Evolutionary conservation across 2,888 invertebrate genomes (phyloP).

Genomic region (Apoderus coryli): DNA sequence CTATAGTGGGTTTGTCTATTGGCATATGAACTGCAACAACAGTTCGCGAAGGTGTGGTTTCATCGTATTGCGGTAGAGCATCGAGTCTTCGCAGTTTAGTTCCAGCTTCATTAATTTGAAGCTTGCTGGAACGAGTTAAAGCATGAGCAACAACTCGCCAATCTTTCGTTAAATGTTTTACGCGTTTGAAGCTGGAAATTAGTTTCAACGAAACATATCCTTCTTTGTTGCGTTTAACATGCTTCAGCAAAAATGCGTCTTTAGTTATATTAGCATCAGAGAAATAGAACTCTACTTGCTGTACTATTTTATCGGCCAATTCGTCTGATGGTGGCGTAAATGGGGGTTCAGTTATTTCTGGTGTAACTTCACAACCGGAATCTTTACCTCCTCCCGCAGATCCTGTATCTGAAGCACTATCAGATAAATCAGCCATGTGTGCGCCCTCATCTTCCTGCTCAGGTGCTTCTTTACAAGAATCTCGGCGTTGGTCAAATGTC

Average conservation of each 20-base stretch:
- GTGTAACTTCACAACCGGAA: conserved; percentile 50
- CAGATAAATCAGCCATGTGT: conserved; percentile 46
- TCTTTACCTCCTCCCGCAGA: conserved; percentile 50
- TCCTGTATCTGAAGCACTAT: conserved; percentile 48
- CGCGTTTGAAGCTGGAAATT: conserved; percentile 88
- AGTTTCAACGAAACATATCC: conserved; percentile 90
- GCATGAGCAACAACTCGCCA: conserved; percentile 87
- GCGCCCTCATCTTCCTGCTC: conserved; percentile 44
- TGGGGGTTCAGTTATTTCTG: conserved; percentile 41
- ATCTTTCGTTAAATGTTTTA: conserved; percentile 86
- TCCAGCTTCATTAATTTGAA: conserved; percentile 81
- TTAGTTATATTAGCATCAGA: conserved; percentile 90
- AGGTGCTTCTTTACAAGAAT: conserved; percentile 23
- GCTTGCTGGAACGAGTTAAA: conserved; percentile 56
- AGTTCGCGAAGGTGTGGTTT: conserved; percentile 83
- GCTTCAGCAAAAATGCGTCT: conserved; percentile 89
- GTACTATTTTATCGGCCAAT: conserved; percentile 60
- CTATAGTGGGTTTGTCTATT: conserved; percentile 70
- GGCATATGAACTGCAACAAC: conserved; percentile 80
- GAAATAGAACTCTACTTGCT: conserved; percentile 91
- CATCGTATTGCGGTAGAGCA: conserved; percentile 78
- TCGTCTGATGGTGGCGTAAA: conserved; percentile 61
- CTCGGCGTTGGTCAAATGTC: conserved; percentile 35
- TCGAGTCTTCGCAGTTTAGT: conserved; percentile 79
- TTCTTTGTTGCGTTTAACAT: conserved; percentile 87